phyloP scores from a whole-genome alignment of 2,797 vertebrate genomes.

The Corythornis leucogaster region DNA sequence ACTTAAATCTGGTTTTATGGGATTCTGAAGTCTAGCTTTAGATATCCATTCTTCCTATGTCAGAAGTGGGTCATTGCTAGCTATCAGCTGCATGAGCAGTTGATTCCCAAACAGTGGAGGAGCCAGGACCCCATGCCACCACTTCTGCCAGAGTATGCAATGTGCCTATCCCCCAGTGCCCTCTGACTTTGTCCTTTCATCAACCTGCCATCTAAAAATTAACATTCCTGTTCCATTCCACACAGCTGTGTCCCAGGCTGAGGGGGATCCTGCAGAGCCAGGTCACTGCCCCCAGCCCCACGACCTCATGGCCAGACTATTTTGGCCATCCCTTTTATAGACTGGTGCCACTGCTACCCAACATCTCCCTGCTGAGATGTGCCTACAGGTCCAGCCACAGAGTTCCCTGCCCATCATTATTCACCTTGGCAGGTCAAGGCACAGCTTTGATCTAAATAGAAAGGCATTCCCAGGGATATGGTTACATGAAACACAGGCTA shows the following conservation, averaged over 20 bases:
- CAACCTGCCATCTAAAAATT: not conserved
- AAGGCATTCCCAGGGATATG: slow-evolving; percentile 37
- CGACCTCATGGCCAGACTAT: not conserved
- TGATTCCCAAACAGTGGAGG: not conserved
- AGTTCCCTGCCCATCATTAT: not conserved
- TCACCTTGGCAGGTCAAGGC: slow-evolving; percentile 6
- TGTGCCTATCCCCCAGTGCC: rapidly evolving
- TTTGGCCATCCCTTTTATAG: not conserved
- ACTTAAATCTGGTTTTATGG: not conserved
- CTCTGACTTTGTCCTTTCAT: not conserved
- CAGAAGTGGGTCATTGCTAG: not conserved
- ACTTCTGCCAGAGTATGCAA: too few relatives aligned
- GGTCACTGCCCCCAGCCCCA: not conserved
- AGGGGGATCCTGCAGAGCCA: not conserved
- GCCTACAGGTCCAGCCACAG: not conserved
- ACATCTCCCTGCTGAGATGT: not conserved
- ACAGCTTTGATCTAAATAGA: slow-evolving; percentile 48
- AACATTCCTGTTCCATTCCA: not conserved
- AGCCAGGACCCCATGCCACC: not conserved
- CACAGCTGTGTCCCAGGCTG: not conserved
- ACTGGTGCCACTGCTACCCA: not conserved
- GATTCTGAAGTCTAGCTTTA: not conserved
- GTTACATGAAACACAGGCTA: slow-evolving; percentile 54
- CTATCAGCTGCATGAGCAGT: not conserved
- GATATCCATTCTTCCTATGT: rapidly evolving